Percentiles rank a stretch among this genome's conserved stretches.
Conservation (phyloP, 2,797 vertebrate species). For the Telmatherina bonti region DNA sequence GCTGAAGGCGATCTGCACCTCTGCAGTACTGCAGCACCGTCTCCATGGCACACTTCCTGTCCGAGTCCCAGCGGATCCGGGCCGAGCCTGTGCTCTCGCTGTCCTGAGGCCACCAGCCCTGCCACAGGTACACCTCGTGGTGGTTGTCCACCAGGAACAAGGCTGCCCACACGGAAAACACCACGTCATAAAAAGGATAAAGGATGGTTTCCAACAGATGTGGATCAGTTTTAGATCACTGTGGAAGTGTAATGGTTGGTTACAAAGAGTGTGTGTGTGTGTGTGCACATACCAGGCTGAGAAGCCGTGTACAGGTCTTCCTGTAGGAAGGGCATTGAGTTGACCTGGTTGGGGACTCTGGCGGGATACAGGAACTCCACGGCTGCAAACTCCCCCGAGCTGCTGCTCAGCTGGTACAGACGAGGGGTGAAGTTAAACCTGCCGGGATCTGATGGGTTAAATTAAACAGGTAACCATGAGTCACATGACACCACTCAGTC, state of each 20-base stretch:
- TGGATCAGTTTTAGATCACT: too few species aligned
- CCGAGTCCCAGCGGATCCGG: constrained; percentile 94
- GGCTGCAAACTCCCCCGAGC: constrained; percentile 94
- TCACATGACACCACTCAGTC: neutral
- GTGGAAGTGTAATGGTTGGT: constrained; percentile 82
- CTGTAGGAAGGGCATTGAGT: constrained; percentile 96
- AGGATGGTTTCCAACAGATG: too few species aligned
- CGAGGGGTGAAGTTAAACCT: constrained; percentile 98
- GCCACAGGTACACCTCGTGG: constrained; percentile 99
- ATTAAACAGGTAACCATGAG: neutral
- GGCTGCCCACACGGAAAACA: constrained; percentile 98
- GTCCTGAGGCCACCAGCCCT: constrained; percentile 98
- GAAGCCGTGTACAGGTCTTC: constrained; percentile 94
- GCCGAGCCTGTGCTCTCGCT: constrained; percentile 93
- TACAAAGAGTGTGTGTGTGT: constrained; percentile 64
- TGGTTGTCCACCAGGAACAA: constrained; percentile 98
- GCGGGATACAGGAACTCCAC: constrained; percentile 91
- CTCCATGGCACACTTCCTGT: constrained; percentile 98
- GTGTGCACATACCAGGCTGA: constrained; percentile 86
- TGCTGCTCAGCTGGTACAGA: constrained; percentile 96
- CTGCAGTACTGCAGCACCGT: constrained; percentile 95
- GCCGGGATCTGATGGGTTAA: constrained; percentile 88
- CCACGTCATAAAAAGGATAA: constrained; percentile 41
- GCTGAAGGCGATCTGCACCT: constrained; percentile 76
- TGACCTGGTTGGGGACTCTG: constrained; percentile 87